Evolutionary conservation across 2,888 invertebrate species (phyloP).

Genomic region (Cyclophora punctaria): DNA sequence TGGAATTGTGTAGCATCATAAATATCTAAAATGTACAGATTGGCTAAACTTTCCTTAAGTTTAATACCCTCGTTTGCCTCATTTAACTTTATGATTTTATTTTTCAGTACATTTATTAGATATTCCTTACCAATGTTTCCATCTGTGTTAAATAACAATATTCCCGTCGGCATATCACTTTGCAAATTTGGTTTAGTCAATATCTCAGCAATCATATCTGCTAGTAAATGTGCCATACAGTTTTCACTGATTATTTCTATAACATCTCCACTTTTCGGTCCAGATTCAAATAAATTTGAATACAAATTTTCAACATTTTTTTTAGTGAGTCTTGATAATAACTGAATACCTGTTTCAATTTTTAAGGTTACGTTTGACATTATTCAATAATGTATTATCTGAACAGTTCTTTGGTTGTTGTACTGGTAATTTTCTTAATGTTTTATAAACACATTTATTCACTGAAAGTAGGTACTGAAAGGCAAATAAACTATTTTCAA

Average conservation of each 20-base stretch:
- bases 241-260: conserved; percentile 50
- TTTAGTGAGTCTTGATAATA: conserved; percentile 66
- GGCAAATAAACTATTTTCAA: too few species aligned
- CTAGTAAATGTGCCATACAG: conserved; percentile 35
- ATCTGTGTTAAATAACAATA: conserved; percentile 57
- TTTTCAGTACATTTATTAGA: too few species aligned
- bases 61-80: too few species aligned
- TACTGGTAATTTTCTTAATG: too few species aligned
- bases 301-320: conserved; percentile 62
- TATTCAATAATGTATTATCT: too few species aligned
- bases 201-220: conserved; percentile 53
- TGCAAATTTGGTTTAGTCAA: conserved; percentile 47
- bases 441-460: too few species aligned
- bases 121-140: conserved; percentile 29
- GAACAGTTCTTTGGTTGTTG: too few species aligned
- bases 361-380: conserved; percentile 31
- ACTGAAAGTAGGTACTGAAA: too few species aligned
- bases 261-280: conserved; percentile 42
- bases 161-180: conserved; percentile 40
- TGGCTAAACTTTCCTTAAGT: conserved; percentile 18
- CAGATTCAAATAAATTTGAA: conserved; percentile 53
- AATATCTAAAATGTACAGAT: conserved; percentile 47
- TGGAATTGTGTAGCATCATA: conserved; percentile 58
- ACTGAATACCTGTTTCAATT: conserved; percentile 76
- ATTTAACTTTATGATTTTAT: too few species aligned